phyloP scores from a whole-genome alignment of 2,113 vertebrate species.

The Pithys albifrons region DNA sequence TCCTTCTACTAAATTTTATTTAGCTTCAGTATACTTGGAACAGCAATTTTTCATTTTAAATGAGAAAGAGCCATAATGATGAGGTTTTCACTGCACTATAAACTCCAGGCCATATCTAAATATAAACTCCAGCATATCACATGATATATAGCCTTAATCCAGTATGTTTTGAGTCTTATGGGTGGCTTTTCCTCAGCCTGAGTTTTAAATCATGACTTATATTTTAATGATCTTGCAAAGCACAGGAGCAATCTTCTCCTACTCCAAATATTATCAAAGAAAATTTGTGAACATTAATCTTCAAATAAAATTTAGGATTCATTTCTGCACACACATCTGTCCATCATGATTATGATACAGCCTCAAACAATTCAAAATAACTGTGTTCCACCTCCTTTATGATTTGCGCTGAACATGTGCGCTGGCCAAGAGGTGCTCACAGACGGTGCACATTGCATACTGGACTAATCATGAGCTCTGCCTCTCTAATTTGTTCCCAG shows the following conservation, averaged over 20 bases:
- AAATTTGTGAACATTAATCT: neutral
- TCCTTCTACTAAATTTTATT: neutral
- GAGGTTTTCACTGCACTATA: neutral
- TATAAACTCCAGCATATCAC: neutral
- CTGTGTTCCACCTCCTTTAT: neutral
- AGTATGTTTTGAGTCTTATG: neutral
- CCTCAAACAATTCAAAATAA: neutral
- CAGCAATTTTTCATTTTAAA: neutral
- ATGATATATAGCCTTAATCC: neutral
- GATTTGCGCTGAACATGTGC: neutral
- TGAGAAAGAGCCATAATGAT: neutral
- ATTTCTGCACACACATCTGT: neutral
- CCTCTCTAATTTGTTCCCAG: neutral
- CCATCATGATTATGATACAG: neutral
- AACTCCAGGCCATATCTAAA: neutral
- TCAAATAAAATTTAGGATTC: neutral
- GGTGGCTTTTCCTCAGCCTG: neutral
- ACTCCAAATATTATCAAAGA: neutral
- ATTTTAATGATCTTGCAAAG: neutral
- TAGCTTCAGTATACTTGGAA: neutral
- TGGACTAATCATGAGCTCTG: neutral
- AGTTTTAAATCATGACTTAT: neutral
- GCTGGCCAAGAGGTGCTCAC: no score
- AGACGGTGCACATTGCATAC: rapidly evolving
- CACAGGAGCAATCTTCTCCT: neutral